Base-by-base conservation (phyloP, 2,888 invertebrate species). In the Stratiomys singularior region DNA sequence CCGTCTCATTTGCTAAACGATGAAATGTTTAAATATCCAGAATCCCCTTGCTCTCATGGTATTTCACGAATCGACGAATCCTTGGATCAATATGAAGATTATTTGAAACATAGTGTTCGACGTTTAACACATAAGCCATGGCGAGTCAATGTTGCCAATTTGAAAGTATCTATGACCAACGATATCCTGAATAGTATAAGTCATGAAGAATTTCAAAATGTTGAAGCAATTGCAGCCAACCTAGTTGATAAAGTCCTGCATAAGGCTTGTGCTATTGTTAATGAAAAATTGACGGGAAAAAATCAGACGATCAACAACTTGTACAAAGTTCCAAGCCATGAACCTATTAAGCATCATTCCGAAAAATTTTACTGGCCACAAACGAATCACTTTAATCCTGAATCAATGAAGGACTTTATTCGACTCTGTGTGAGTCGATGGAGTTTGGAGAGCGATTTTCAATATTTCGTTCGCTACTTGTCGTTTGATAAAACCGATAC, bases 381-480 rank as follows among this genome's bases (percentile, higher is more conserved):
- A n/a, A 83, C 83, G 63, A 60, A 80, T 46, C 79, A 82, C 0
- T 85, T 84, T 58, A 81, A 82, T 1, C 77, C 79, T 1, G 79
- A 82, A 28, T 23, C 77, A 4, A 83, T 84, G 11, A 74, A 76
- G 30, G 44, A 72, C 4, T 69, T 81, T 15, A 82, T 85, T 46
- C 67, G 74, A 9, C 80, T 81, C 52, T 83, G 82, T 76, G 77
- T 84, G 1, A 25, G 63, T 5, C 81, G 79, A 18, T 85, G 85
- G 85, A 28, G 79, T 7, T 80, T 81, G 46, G 37, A 79, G n/a
- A 81, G 82, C 28, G 80, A 82, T 21, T 85, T 83, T 84, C 72
- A 82, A 28, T 83, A 82, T 79, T 82, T 81, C 58, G 80, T 84
- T 11, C 80, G 82, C 27, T 71, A 78, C 37, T 81, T 82, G 47